Base-by-base conservation (phyloP, 1,140 invertebrate species). In the Mylabris phalerata region DNA sequence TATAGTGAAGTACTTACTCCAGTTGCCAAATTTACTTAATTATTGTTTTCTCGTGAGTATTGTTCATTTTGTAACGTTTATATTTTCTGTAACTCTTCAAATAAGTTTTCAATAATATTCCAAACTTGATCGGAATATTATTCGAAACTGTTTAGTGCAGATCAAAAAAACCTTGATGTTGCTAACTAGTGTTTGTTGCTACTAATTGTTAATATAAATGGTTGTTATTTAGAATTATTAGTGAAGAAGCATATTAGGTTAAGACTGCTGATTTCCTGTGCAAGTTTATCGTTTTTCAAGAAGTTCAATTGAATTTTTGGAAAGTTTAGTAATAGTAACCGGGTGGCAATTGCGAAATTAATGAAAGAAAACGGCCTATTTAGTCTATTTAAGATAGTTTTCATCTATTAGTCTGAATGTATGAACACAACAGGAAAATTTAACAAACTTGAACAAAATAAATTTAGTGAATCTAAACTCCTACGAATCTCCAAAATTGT, bases 101-200 rank as follows among this genome's bases (percentile, higher is more conserved):
- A 19, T 19, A 19, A 19, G 19, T 19, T 19, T n/a, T 10, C 0
- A n/a, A n/a, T 42, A 42, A 42, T 42, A 42, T 19, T 19, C 19
- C 19, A 19, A 13, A 13, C 1, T 13, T 19, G 19, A 19, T 19
- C 19, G 19, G 19, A 19, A 2, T 19, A 19, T 42, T 42, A 4
- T 10, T 42, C 11, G 4, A 42, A 10, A 42, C 10, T 42, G 41
- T 42, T 11, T 42, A 42, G 10, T 10, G 32, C 32, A 42, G 9
- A n/a, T 42, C 41, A 42, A 10, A 42, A 42, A 7, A 42, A 42
- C 6, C 6, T 55, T 27, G 52, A 60, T 60, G 58, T 60, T 60
- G 58, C 58, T 60, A 44, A 60, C 38, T 60, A 60, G 58, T 60
- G 58, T 60, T 60, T 60, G 58, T 60, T 60, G 58, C 58, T 60